A percentile compares a stretch with the other conserved stretches of the same genome.
Evolutionary conservation across 2,888 invertebrate genomes (phyloP).

Genomic region (Lasioglossum pauxillum): DNA sequence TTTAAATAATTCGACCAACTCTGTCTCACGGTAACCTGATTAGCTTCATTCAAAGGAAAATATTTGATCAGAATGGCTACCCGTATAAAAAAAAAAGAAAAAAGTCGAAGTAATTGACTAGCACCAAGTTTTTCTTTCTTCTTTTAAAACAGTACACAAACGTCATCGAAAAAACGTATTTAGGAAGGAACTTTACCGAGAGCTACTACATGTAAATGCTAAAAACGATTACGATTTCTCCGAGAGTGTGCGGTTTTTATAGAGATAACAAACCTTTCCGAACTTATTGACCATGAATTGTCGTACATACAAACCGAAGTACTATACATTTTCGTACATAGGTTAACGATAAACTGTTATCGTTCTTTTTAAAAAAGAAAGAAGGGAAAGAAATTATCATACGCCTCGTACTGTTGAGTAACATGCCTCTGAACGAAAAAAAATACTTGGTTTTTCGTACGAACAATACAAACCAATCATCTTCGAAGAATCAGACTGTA

Average conservation of each 20-base stretch:
- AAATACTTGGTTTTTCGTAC: slow-evolving; percentile 32
- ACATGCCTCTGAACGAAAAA: slow-evolving; percentile 18
- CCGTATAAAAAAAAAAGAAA: slow-evolving; percentile 1
- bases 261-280: slow-evolving; percentile 42
- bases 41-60: slow-evolving; percentile 49
- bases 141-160: slow-evolving; percentile 24
- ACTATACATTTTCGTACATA: slow-evolving; percentile 46
- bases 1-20: slow-evolving; percentile 44
- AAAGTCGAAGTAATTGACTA: slow-evolving; percentile 23
- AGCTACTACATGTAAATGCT: slow-evolving; percentile 12
- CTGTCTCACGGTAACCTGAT: slow-evolving; percentile 46
- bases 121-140: slow-evolving; percentile 9
- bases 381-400: slow-evolving; percentile 32
- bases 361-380: slow-evolving; percentile 20
- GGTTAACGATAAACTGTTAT: slow-evolving; percentile 60
- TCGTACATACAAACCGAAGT: slow-evolving; percentile 37
- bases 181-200: slow-evolving; percentile 22
- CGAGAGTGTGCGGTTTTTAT: slow-evolving; percentile 33
- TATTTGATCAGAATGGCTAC: slow-evolving; percentile 56
- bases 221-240: slow-evolving; percentile 30
- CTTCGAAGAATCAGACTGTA: slow-evolving; percentile 43
- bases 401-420: slow-evolving; percentile 50
- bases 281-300: slow-evolving; percentile 56
- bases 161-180: slow-evolving; percentile 12
- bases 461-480: slow-evolving; percentile 51